Evolutionary conservation across 2,797 vertebrate genomes (phyloP).

Genomic region (Odontamblyopus rebecca): DNA sequence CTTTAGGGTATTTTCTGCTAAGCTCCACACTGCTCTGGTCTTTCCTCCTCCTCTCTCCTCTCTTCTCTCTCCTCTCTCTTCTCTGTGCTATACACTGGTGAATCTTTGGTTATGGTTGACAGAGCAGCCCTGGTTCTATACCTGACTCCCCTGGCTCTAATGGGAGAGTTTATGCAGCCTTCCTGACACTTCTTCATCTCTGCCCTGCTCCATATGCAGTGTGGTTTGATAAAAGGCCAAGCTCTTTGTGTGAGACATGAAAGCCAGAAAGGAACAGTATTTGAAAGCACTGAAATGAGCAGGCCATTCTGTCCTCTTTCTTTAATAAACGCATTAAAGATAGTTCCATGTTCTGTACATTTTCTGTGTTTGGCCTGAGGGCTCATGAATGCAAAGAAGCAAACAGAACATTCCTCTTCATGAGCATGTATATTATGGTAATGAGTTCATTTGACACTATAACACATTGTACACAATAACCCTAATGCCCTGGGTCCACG

Average conservation of each 20-base stretch:
- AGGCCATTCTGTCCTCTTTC: neutral
- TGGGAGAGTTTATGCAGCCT: slow-evolving; percentile 38
- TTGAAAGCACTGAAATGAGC: neutral
- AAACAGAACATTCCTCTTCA: slow-evolving; percentile 1
- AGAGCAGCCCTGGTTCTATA: slow-evolving; percentile 37
- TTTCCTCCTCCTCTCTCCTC: slow-evolving; percentile 21
- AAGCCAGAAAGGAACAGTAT: slow-evolving; percentile 7
- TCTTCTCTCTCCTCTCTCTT: slow-evolving; percentile 38
- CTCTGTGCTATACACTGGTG: slow-evolving; percentile 27
- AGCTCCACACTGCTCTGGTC: slow-evolving; percentile 32
- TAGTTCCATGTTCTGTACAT: neutral
- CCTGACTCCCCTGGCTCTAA: slow-evolving; percentile 46
- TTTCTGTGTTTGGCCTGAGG: neutral
- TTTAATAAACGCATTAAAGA: slow-evolving; percentile 1
- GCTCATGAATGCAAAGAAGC: neutral
- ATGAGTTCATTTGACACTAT: slow-evolving; percentile 6
- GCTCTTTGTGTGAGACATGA: slow-evolving; percentile 18
- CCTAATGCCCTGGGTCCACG: neutral
- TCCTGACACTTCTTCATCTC: slow-evolving; percentile 37
- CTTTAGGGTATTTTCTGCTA: slow-evolving; percentile 20
- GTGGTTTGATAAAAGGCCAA: slow-evolving; percentile 22
- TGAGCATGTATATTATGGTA: neutral
- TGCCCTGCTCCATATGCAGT: slow-evolving; percentile 43
- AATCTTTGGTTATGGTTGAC: slow-evolving; percentile 45
- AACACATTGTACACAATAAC: neutral